Percentiles rank a stretch among this genome's conserved stretches.
Evolutionary conservation across 2,113 vertebrate species (phyloP).

Genomic region (Archilochus colubris): DNA sequence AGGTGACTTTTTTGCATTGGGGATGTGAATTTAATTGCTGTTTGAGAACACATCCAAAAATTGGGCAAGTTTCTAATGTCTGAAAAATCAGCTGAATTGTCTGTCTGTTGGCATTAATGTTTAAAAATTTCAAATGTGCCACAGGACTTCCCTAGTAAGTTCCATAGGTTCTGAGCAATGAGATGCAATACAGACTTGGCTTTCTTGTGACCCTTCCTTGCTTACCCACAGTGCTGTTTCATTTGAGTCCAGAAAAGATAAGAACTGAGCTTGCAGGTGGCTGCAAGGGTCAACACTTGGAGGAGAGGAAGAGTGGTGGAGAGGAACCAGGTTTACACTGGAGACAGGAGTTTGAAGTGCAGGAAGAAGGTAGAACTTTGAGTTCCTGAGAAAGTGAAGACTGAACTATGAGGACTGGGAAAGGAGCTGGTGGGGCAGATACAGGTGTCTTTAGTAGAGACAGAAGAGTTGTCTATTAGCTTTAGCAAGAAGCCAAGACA

Average conservation of each 20-base stretch:
- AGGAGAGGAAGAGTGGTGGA: not conserved
- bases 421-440: not conserved
- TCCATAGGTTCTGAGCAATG: not conserved
- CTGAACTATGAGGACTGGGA: not conserved
- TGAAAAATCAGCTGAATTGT: not conserved
- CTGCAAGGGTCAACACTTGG: not conserved
- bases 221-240: not conserved
- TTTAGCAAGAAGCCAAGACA: not conserved
- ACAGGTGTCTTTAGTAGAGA: not conserved
- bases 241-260: not conserved
- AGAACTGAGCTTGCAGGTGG: not conserved
- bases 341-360: not conserved
- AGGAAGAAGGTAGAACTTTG: not conserved
- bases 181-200: not conserved
- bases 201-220: not conserved
- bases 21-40: not conserved
- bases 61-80: not conserved
- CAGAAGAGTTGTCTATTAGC: not conserved
- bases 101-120: not conserved
- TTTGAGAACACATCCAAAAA: not conserved
- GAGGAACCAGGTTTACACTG: not conserved
- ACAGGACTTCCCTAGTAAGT: not conserved
- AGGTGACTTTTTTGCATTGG: not conserved
- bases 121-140: not conserved
- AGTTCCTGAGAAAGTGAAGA: not conserved